A percentile compares a stretch with the other conserved stretches of the same genome.
Evolutionary conservation across 2,888 invertebrate genomes (phyloP).

Genomic region (Trissoscelio sp.): DNA sequence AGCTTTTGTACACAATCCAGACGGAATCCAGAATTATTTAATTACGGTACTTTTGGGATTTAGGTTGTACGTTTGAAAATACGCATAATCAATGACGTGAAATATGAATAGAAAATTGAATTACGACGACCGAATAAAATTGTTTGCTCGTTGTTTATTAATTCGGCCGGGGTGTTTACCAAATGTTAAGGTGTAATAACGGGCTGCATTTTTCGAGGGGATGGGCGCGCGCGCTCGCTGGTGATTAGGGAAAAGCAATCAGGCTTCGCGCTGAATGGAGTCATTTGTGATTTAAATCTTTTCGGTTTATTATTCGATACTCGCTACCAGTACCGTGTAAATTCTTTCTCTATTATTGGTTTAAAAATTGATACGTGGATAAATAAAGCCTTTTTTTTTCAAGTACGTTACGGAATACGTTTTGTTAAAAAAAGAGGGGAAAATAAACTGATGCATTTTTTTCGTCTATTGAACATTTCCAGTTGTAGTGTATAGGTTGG

Average conservation of each 20-base stretch:
- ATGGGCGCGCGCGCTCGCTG: not conserved
- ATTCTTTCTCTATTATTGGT: slow-evolving; percentile 16
- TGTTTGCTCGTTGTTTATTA: slow-evolving; percentile 1
- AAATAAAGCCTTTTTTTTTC: slow-evolving; percentile 20
- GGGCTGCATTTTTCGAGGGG: not conserved
- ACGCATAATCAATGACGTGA: slow-evolving; percentile 33
- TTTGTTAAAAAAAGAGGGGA: not conserved
- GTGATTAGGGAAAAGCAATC: slow-evolving; percentile 34
- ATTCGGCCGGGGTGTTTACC: slow-evolving; percentile 11
- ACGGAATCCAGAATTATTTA: slow-evolving; percentile 25
- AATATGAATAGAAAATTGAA: slow-evolving; percentile 31
- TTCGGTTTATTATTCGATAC: slow-evolving; percentile 13
- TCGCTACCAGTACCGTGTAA: slow-evolving; percentile 11
- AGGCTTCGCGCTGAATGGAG: not conserved
- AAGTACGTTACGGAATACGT: not conserved
- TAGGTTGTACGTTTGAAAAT: not conserved
- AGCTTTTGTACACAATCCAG: not conserved
- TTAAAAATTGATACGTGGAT: slow-evolving; percentile 11
- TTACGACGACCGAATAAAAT: slow-evolving; percentile 5
- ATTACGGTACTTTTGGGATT: slow-evolving; percentile 21
- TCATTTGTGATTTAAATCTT: slow-evolving; percentile 31
- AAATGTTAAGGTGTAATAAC: slow-evolving; percentile 19
- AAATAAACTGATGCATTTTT: slow-evolving; percentile 6
- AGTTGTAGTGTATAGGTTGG: not conserved
- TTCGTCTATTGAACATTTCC: slow-evolving; percentile 7